Evolutionary conservation across 1,140 invertebrate species (phyloP).

Genomic region (Penaeus japonicus): DNA sequence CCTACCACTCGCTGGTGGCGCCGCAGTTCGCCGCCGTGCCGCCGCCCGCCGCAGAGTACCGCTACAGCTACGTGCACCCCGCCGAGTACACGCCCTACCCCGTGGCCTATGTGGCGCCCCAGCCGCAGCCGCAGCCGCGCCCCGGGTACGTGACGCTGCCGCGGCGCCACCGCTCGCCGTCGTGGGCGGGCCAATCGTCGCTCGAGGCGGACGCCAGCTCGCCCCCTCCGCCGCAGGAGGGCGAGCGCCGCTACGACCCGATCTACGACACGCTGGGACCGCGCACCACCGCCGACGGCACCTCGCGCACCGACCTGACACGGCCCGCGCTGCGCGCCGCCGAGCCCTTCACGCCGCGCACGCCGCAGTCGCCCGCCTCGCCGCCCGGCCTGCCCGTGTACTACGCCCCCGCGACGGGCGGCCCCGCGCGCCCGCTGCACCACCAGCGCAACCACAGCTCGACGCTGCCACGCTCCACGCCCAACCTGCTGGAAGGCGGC

Average conservation of each 20-base stretch:
- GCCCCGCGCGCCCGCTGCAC: conserved; percentile 13
- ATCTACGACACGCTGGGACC: conserved; percentile 91
- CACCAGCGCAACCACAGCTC: conserved; percentile 23
- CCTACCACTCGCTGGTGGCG: conserved; percentile 48
- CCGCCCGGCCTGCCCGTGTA: conserved; percentile 53
- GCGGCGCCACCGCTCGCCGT: conserved; percentile 78
- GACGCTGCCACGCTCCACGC: conserved; percentile 53
- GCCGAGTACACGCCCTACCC: conserved; percentile 40
- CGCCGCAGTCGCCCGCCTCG: conserved; percentile 29
- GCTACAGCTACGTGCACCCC: conserved; percentile 48
- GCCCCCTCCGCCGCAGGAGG: conserved; percentile 58
- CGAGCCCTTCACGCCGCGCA: conserved; percentile 39
- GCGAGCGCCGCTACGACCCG: conserved; percentile 68
- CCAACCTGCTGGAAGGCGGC: conserved; percentile 44
- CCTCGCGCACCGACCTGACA: conserved; percentile 79
- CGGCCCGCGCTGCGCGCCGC: conserved; percentile 55
- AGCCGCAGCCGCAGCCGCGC: conserved; percentile 78
- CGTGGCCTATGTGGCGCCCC: conserved; percentile 13
- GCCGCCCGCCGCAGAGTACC: conserved; percentile 34
- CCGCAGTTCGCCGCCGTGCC: conserved; percentile 13
- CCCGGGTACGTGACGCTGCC: conserved; percentile 71
- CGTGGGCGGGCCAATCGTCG: conserved; percentile 69
- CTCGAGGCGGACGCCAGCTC: conserved; percentile 60
- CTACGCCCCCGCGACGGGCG: conserved; percentile 57
- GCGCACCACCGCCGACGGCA: conserved; percentile 84